Evolutionary conservation across 2,797 vertebrate genomes (phyloP), one percentile per base, ranked within the genome.

Genomic region (Clarias laeviceps): DNA sequence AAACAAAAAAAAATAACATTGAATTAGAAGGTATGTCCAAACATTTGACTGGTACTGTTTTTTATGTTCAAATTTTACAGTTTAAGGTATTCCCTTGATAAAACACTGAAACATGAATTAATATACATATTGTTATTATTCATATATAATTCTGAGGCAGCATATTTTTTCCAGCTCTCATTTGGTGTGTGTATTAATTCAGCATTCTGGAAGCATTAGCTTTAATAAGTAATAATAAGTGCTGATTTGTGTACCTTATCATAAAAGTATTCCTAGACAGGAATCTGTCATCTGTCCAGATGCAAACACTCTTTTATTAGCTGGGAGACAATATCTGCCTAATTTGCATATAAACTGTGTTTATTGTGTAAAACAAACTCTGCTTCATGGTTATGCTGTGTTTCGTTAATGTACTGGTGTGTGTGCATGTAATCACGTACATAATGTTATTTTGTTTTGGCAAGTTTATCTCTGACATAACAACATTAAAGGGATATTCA

Each of bases 401-500:
- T 32, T 7, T 34, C 9, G 17, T 61, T 8, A 4, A 15, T 61
- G 0, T 61, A 24, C 14, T 24, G 20, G 18, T 34, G 29, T 72
- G 11, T 14, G 56, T 62, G 32, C 5, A 17, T 62, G 12, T 45
- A 80, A 18, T 64, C 59, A 45, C 34, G 7, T 27, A 79, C 59
- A 80, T 20, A 62, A 62, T 62, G 22, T 32, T 18, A 2, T 65
- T 64, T 80, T 79, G 45, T 64, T 65, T 20, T 27, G 24, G 34
- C 15, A 80, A 20, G 7, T 80, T 80, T 65, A 64, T 80, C 34
- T 80, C 78, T 80, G 61, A 65, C 40, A 29, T 27, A n/a, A 79
- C 56, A 32, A 76, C 45, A 59, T 77, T 37, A 34, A 79, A 61
- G 5, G 22, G 11, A 79, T 61, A 61, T 64, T 45, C n/a, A 65